Base-by-base conservation (phyloP, 2,113 vertebrate genomes). In the Corydoras maculifer region DNA sequence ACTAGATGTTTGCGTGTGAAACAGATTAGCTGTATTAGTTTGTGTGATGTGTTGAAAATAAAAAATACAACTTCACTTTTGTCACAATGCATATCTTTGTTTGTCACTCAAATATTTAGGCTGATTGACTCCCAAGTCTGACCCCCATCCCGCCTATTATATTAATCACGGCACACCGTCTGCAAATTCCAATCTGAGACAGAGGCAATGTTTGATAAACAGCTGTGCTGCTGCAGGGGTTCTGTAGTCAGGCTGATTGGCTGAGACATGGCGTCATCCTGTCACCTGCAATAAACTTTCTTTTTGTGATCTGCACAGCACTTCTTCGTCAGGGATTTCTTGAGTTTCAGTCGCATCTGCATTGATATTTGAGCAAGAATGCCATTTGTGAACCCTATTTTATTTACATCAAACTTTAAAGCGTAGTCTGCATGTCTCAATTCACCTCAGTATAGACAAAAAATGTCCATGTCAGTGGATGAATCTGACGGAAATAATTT, bases 1-100 rank as follows among this genome's bases (percentile, higher is more conserved):
- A 43, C 35, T 43, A 43, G 35, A 43, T 43, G 35, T 43, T 43
- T 43, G 35, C 7, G 4, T 43, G 77, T 75, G 81, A 84, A 79
- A 79, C 62, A 72, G 51, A 49, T 66, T 66, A 50, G 35, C 50
- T 59, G 8, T 29, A 12, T 53, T 6, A 18, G 1, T 14, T n/a
- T 14, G 50, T 30, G n/a, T 10, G 15, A 55, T 14, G 62, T 30
- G 5, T 49, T 43, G 29, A 55, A 74, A 30, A 12, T 35, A 67
- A 60, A 35, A 73, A 59, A 9, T 54, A 51, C 62, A 43, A 57
- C 78, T 75, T 60, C 70, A 71, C 7, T 8, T 62, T 79, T 78
- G 78, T 80, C 79, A 80, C 72, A 80, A 76, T 48, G 70, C 74
- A 79, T 82, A 76, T 79, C 72, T 71, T 70, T 73, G 51, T 73